Base-by-base conservation (phyloP, 2,797 vertebrate genomes). In the Schizopygopsis malacanthus region DNA sequence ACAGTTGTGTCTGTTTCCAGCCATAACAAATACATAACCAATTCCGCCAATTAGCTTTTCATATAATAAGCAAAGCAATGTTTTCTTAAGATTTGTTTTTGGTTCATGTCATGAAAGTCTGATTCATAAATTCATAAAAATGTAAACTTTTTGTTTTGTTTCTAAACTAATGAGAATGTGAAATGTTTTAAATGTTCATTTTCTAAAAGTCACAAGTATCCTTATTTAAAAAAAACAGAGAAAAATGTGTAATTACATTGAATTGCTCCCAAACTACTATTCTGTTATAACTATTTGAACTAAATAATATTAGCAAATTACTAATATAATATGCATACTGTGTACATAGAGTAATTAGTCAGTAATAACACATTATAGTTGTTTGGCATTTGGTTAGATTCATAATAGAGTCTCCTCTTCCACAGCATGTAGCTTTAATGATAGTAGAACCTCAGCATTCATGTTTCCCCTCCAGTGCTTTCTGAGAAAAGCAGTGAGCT, bases 401-500 rank as follows among this genome's bases (percentile, higher is more conserved):
- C 28, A 33, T 33, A 78, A 77, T 82, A 47, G 33, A 52, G 25
- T 37, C 9, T 45, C 15, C 11, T 85, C 16, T 81, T 37, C 28
- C 72, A 56, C 80, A 61, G 63, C 71, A 28, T 72, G 6, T 81
- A 70, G 43, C 37, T 79, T 70, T n/a, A 73, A 82, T 43, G 61
- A 78, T 65, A 71, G 56, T 18, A 71, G 33, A 22, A 75, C n/a
- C 25, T 25, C 16, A 50, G 47, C 25, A 37, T 79, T 86, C 61
- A 77, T 73, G 54, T 84, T 83, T 81, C 81, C 65, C 67, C 77
- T 81, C 33, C 52, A 82, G 72, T 88, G 70, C 59, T 85, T 87
- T 89, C 85, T 65, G 65, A 83, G 75, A 86, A 86, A 52, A 81
- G 72, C 71, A 75, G 61, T 52, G 41, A 82, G 80, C 56, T 79